Evolutionary conservation across 2,797 vertebrate genomes (phyloP), one percentile per base, ranked within the genome.

Genomic region (Microchirus variegatus): DNA sequence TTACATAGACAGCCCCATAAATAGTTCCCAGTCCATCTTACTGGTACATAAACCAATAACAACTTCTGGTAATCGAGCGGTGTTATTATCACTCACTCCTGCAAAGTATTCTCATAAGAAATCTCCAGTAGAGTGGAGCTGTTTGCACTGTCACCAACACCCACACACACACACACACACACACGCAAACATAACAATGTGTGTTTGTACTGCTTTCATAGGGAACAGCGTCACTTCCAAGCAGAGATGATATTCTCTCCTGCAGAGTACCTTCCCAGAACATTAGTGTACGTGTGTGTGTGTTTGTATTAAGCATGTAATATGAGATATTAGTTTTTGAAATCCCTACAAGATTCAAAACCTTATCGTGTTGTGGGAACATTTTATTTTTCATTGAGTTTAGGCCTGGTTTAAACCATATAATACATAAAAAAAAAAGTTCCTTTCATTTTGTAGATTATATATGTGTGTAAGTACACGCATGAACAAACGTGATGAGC

Each of bases 161-260:
- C 62, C 63, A 55, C 55, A n/a, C 37, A 35, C 55, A 10, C 57
- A 19, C 22, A 10, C 64, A 40, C 58, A 31, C 63, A 53, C 51
- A 41, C 45, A 8, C 45, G 54, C 72, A 67, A 76, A 55, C 79
- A 83, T 69, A 82, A 83, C 77, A 79, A 58, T 74, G 78, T 77
- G 67, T 86, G 77, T 85, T 89, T 84, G 78, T 76, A 60, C 73
- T 76, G 71, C 74, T 84, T 82, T 82, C 68, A 73, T 16, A 16
- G 62, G 45, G 86, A 84, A 78, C 75, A 71, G 81, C 77, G 42
- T 90, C 87, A 90, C 82, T 92, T 90, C 90, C 84, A 87, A 91
- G 87, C 84, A 91, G 53, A 43, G 77, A 78, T 81, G 79, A 77
- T 59, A 73, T 84, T 87, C 80, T 81, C 83, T 81, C 76, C 83